These are phyloP conservation scores for Seira ritae DNA, from an alignment of 2,888 invertebrate genomes.

Conservation along the genomic window DNA sequence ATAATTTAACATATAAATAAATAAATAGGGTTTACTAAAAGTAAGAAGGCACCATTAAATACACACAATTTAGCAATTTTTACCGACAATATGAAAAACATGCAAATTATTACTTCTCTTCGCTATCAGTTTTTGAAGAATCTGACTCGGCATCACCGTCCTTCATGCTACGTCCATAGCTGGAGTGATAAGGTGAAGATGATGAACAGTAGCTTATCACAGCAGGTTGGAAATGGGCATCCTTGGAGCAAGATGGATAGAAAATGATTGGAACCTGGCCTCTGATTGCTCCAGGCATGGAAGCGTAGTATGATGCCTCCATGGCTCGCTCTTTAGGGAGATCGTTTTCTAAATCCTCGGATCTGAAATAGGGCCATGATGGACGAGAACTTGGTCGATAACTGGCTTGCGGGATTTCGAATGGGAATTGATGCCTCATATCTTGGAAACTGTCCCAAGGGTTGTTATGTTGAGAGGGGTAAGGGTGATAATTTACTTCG, in stretches of 20 bases:
- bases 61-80: neutral
- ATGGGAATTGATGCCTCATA: neutral
- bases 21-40: neutral
- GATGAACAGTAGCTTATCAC: conserved; percentile 67
- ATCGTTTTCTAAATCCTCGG: conserved; percentile 26
- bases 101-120: neutral
- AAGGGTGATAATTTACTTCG: conserved; percentile 43
- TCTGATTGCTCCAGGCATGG: conserved; percentile 68
- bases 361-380: conserved; percentile 36
- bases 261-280: conserved; percentile 68
- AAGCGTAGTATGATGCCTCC: conserved; percentile 61
- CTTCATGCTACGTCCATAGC: conserved; percentile 33
- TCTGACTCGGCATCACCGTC: neutral
- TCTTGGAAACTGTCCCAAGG: conserved; percentile 31
- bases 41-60: conserved; percentile 35
- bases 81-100: neutral
- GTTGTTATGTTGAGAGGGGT: neutral
- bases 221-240: conserved; percentile 66
- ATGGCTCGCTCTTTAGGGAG: conserved; percentile 43
- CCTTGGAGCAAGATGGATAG: conserved; percentile 67
- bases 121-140: neutral
- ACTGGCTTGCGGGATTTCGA: neutral
- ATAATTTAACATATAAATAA: neutral
- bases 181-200: conserved; percentile 32
- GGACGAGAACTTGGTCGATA: conserved; percentile 3